Evolutionary conservation across 1,140 invertebrate species (phyloP).

Genomic region (Drosophila lacertosa): DNA sequence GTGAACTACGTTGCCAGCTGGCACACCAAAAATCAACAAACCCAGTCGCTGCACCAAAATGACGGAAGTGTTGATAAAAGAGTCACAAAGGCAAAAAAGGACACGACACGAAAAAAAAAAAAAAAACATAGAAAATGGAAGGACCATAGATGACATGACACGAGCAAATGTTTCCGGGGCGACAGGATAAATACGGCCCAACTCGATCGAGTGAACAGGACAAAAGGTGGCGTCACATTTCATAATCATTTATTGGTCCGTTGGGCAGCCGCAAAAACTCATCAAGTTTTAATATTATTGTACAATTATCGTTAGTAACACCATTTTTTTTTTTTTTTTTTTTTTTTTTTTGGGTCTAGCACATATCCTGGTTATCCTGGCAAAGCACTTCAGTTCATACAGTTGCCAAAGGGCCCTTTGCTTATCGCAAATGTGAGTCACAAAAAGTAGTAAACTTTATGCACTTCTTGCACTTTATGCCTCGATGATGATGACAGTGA

Average conservation of each 20-base stretch:
- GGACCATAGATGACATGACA: slow-evolving; percentile 19
- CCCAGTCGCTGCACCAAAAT: slow-evolving; percentile 42
- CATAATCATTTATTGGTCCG: slow-evolving; percentile 42
- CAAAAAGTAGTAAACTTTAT: slow-evolving; percentile 61
- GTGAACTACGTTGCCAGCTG: slow-evolving; percentile 46
- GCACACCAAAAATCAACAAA: slow-evolving; percentile 65
- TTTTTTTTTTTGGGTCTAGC: neutral
- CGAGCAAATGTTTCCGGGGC: slow-evolving; percentile 53
- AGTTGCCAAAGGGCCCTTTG: slow-evolving; percentile 15
- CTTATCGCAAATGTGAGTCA: slow-evolving; percentile 32
- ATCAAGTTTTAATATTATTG: slow-evolving; percentile 70
- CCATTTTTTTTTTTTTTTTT: no score
- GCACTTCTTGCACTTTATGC: slow-evolving; percentile 56
- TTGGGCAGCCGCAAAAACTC: slow-evolving; percentile 41
- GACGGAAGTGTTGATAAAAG: slow-evolving; percentile 65
- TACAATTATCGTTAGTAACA: slow-evolving; percentile 19
- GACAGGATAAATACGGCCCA: slow-evolving; percentile 22
- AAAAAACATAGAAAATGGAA: slow-evolving; percentile 6
- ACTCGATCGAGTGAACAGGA: slow-evolving; percentile 52
- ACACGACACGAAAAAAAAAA: neutral
- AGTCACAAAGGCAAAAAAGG: slow-evolving; percentile 60
- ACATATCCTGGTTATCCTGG: neutral
- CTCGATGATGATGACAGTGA: slow-evolving; percentile 47
- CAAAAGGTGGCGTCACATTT: slow-evolving; percentile 37
- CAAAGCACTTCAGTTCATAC: no score